Conservation (phyloP, 2,888 invertebrate genomes). For the Hyppa rectilinea region DNA sequence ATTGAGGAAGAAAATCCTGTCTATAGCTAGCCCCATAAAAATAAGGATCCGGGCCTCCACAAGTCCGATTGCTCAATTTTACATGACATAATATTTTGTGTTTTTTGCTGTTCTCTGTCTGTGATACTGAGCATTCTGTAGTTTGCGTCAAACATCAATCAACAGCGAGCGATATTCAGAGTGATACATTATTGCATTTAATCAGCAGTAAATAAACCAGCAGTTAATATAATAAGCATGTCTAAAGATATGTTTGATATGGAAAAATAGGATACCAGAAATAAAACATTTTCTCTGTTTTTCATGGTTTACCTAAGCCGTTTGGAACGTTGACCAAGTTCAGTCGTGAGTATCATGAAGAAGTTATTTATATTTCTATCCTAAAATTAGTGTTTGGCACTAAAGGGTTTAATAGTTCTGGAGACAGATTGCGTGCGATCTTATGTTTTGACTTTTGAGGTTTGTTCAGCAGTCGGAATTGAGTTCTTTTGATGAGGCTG, state of each 20-base stretch:
- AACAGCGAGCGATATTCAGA: neutral
- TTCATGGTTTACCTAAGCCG: neutral
- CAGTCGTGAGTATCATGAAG: slow-evolving; percentile 44
- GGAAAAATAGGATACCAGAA: neutral
- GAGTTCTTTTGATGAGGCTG: slow-evolving; percentile 33
- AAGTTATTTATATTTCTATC: slow-evolving; percentile 32
- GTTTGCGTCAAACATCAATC: slow-evolving; percentile 12
- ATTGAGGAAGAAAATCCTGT: neutral
- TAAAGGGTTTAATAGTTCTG: slow-evolving; percentile 25
- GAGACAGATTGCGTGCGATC: slow-evolving; percentile 22
- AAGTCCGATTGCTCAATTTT: too few species aligned
- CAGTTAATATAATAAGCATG: neutral
- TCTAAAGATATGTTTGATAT: neutral
- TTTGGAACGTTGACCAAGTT: slow-evolving; percentile 26
- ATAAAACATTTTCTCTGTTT: neutral
- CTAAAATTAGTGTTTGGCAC: slow-evolving; percentile 48
- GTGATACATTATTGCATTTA: slow-evolving; percentile 22
- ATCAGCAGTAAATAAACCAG: slow-evolving; percentile 17
- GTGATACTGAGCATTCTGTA: slow-evolving; percentile 22
- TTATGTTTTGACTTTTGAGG: neutral
- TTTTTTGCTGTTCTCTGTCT: too few species aligned
- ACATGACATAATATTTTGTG: too few species aligned
- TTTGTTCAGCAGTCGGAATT: neutral
- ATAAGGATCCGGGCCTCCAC: too few species aligned
- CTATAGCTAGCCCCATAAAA: neutral